Conservation (phyloP, 2,113 vertebrate species). For the Lagopus muta region DNA sequence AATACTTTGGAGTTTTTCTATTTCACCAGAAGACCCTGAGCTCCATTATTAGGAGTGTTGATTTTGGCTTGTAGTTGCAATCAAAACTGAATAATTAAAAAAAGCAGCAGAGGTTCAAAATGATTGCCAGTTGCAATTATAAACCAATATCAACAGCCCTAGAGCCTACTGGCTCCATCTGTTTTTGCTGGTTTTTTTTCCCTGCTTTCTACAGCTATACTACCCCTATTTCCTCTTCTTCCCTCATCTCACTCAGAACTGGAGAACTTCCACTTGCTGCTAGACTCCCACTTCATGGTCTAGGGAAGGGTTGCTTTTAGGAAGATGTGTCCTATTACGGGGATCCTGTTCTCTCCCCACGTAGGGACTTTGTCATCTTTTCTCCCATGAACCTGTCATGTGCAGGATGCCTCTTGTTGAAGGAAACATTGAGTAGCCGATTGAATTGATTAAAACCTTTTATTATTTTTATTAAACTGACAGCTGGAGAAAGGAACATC, state of each 20-base stretch:
- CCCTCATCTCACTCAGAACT: background rate
- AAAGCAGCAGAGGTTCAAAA: conserved; percentile 19
- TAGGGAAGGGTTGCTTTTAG: background rate
- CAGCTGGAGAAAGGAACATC: conserved; percentile 35
- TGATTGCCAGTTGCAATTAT: conserved; percentile 32
- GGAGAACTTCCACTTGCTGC: background rate
- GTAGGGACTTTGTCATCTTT: background rate
- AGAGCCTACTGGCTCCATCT: background rate
- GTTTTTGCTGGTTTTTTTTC: background rate
- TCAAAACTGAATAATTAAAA: conserved; percentile 46
- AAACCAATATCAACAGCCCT: conserved; percentile 42
- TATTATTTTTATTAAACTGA: conserved; percentile 2
- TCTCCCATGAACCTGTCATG: background rate
- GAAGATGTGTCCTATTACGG: background rate
- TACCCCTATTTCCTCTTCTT: background rate
- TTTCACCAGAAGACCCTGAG: conserved; percentile 4
- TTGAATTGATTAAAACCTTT: background rate
- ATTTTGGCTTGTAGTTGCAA: conserved; percentile 35
- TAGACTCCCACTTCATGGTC: background rate
- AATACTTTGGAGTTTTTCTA: background rate
- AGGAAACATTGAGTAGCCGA: conserved; percentile 1
- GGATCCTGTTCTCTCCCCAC: background rate
- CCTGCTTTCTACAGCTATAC: background rate
- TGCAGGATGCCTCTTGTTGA: background rate
- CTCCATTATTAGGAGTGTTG: conserved; percentile 37